Evolutionary conservation across 2,888 invertebrate genomes (phyloP).

Genomic region (Tineola bisselliella): DNA sequence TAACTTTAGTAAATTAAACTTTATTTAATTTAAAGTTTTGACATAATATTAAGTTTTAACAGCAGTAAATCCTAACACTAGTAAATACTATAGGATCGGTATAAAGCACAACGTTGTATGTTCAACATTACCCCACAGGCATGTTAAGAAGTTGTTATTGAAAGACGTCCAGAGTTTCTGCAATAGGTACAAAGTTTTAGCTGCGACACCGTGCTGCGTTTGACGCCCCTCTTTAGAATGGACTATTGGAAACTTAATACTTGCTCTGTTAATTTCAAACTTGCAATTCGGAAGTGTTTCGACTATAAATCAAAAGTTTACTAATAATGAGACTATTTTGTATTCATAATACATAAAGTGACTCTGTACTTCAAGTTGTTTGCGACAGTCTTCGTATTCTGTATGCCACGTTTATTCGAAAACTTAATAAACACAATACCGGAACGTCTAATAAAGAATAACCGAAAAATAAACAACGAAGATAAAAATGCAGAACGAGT

Average conservation of each 20-base stretch:
- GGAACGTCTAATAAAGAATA: neutral
- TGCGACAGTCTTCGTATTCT: neutral
- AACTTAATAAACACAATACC: too few species aligned
- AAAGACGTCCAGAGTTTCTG: slow-evolving; percentile 12
- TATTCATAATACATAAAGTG: neutral
- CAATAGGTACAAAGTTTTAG: slow-evolving; percentile 1
- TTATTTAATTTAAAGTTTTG: too few species aligned
- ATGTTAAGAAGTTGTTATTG: slow-evolving; percentile 16
- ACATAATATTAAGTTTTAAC: too few species aligned
- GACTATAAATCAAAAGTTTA: slow-evolving; percentile 9
- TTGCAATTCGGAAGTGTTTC: slow-evolving; percentile 6
- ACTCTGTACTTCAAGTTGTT: neutral
- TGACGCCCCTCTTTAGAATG: slow-evolving; percentile 8
- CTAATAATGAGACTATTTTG: neutral
- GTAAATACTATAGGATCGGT: neutral
- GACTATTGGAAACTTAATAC: slow-evolving; percentile 8
- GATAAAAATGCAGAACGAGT: neutral
- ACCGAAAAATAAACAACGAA: neutral
- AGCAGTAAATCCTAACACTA: neutral
- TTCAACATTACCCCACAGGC: slow-evolving; percentile 7
- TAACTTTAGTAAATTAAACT: neutral
- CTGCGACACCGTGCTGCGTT: slow-evolving; percentile 12
- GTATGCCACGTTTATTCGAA: too few species aligned
- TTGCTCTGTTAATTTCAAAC: slow-evolving; percentile 8
- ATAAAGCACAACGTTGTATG: neutral